Base-by-base conservation (phyloP, 1,140 invertebrate species). In the Sarcophaga bullata region DNA sequence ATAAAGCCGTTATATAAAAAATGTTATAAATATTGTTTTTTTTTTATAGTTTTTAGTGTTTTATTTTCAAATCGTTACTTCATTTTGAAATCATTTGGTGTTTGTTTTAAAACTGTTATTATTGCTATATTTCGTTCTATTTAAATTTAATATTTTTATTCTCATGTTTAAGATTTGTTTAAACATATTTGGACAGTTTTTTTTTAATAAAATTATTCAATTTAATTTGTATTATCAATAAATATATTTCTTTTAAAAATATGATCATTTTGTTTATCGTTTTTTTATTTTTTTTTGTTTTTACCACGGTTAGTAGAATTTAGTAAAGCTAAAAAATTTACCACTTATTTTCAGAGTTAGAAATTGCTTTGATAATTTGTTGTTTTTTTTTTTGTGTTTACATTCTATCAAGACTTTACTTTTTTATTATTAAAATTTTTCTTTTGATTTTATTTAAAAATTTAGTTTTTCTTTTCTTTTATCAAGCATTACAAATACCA, bases 61-160 rank as follows among this genome's bases (percentile, higher is more conserved):
- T 68, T 68, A 25, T 68, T 68, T 68, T 68, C 62, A 68, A 68
- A 68, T 68, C 17, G 62, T 68, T 68, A 15, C 8, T 58, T 68
- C 62, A 68, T 68, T 68, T 68, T 68, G 62, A 68, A 68, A 68
- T 68, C 62, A 68, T 68, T 68, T 68, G 62, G 62, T 68, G 62
- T 68, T 68, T 68, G 62, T 68, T 68, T 68, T 68, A 68, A 68
- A 68, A 68, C 62, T 68, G 62, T 68, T 68, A 68, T 68, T 68
- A 68, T 68, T 68, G 62, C 62, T 68, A 68, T 25, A 19, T 25
- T 19, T 68, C 62, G 19, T 68, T 68, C 25, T 37, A 37, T 37
- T 68, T 68, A 15, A 58, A 58, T 58, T 58, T 15, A 58, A 58
- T n/a, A 58, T 15, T 58, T 68, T 68, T 37, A 37, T 37, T 68